Conservation (phyloP, 2,113 vertebrate species). For the Laticauda colubrina region DNA sequence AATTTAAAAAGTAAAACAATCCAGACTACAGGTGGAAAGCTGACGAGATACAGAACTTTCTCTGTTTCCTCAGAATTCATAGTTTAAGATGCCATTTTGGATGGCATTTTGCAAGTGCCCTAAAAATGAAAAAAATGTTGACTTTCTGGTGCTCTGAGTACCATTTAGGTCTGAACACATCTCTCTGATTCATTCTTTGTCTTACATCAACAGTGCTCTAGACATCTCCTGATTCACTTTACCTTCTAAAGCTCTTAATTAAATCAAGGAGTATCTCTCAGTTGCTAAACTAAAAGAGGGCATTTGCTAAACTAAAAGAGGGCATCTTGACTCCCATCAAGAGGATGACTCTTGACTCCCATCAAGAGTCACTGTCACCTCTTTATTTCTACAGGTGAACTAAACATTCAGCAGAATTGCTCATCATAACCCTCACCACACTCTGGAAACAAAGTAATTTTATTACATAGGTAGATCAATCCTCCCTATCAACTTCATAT, state of each 20-base stretch:
- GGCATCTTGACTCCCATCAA: neutral
- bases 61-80: neutral
- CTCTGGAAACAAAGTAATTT: neutral
- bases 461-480: neutral
- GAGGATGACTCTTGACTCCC: too few relatives aligned
- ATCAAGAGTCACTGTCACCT: neutral
- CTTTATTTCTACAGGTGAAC: neutral
- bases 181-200: neutral
- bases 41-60: neutral
- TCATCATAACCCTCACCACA: neutral
- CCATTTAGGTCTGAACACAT: neutral
- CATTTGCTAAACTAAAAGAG: too few relatives aligned
- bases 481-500: neutral
- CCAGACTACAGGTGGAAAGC: neutral
- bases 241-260: neutral
- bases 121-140: neutral
- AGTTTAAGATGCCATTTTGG: neutral
- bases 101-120: neutral
- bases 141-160: neutral
- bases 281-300: neutral
- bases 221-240: neutral
- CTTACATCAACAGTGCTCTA: neutral
- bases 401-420: neutral
- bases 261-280: neutral
- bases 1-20: neutral